Percentiles rank a stretch among this genome's conserved stretches.
These are phyloP conservation scores for Lasiurus cinereus DNA, from an alignment of 2,113 vertebrate species.

Conservation along the genomic window DNA sequence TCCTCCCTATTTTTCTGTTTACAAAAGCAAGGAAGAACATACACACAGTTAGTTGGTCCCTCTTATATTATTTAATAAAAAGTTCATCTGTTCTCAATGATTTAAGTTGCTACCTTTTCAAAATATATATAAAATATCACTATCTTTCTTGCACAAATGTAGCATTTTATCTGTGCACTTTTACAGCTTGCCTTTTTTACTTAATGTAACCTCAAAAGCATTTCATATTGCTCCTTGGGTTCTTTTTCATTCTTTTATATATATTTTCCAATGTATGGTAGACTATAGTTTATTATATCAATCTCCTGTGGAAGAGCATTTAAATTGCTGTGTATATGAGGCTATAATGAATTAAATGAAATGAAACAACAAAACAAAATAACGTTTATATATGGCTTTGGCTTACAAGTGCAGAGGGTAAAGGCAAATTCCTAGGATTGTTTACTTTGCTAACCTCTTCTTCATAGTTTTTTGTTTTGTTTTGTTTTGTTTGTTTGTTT, in stretches of 20 bases:
- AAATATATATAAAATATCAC: neutral
- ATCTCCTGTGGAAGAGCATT: neutral
- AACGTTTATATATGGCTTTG: neutral
- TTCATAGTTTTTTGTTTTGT: neutral
- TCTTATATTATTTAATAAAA: neutral
- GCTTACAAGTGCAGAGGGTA: neutral
- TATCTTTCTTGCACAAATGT: neutral
- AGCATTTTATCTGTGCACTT: neutral
- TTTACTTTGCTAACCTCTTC: constrained; percentile 2
- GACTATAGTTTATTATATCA: neutral
- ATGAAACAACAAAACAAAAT: neutral
- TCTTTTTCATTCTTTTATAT: neutral
- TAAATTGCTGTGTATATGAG: neutral
- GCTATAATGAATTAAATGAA: neutral
- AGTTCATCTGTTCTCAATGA: neutral
- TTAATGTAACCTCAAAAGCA: neutral
- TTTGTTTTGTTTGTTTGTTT: neutral
- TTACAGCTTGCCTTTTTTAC: neutral
- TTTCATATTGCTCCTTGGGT: neutral
- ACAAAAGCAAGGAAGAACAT: neutral
- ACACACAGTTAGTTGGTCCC: neutral
- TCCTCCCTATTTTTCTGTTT: neutral
- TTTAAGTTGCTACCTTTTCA: neutral
- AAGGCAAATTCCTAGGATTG: neutral
- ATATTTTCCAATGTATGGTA: neutral